A percentile compares a stretch with the other conserved stretches of the same genome.
These are phyloP conservation scores for Neoniphon sammara DNA, from an alignment of 2,797 vertebrate species.

Conservation along the genomic window DNA sequence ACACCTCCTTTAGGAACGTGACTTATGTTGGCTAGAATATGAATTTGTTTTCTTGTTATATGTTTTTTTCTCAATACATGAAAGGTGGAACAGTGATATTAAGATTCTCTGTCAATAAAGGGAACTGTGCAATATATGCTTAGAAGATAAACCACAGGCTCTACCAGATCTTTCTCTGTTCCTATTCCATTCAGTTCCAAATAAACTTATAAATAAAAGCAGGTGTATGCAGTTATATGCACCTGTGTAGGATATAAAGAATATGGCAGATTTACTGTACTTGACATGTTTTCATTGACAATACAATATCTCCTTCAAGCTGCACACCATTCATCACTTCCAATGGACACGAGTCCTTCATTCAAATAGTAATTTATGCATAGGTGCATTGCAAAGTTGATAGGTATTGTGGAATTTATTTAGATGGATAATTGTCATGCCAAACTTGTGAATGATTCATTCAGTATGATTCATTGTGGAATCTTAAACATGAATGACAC, in stretches of 20 bases:
- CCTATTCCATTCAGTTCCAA: conserved; percentile 17
- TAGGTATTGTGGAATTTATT: conserved; percentile 28
- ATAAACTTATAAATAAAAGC: conserved; percentile 3
- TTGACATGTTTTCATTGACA: background rate
- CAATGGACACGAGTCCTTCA: conserved; percentile 1
- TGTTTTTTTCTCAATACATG: conserved; percentile 13
- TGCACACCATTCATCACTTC: background rate
- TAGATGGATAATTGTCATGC: conserved; percentile 55
- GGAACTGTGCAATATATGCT: background rate
- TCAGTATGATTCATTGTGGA: conserved; percentile 64
- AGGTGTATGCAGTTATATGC: conserved; percentile 3
- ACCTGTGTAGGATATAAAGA: conserved; percentile 12
- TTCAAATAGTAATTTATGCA: conserved; percentile 27
- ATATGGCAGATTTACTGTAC: background rate
- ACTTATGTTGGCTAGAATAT: conserved; percentile 30
- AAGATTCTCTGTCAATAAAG: background rate
- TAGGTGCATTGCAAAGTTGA: background rate
- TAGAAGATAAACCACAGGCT: background rate
- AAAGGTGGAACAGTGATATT: background rate
- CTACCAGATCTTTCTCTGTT: background rate
- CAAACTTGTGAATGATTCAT: conserved; percentile 73
- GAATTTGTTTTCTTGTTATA: conserved; percentile 15
- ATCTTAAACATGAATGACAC: conserved; percentile 57
- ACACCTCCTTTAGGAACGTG: conserved; percentile 32
- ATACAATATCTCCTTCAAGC: background rate